Conservation (phyloP, 2,113 vertebrate genomes). For the Cinclus mexicanus region DNA sequence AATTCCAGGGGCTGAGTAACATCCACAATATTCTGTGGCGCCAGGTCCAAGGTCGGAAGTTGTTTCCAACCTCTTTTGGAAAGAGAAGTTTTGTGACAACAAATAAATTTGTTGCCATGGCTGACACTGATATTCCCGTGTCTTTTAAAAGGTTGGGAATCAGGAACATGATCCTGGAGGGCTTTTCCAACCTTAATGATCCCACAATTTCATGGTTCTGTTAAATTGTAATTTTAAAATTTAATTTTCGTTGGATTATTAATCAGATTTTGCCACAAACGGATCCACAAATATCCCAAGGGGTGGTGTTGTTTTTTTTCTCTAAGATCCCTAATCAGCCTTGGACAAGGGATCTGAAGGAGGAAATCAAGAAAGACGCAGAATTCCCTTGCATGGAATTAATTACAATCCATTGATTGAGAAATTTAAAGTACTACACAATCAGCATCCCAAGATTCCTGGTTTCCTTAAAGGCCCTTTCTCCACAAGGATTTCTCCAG, state of each 20-base stretch:
- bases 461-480: neutral
- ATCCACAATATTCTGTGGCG: neutral
- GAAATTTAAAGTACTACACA: neutral
- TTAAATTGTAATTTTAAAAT: neutral
- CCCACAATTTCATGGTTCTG: fast-evolving
- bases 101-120: neutral
- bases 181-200: neutral
- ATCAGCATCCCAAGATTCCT: neutral
- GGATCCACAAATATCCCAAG: neutral
- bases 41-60: neutral
- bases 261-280: neutral
- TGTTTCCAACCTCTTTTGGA: neutral
- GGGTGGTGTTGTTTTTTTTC: neutral
- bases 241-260: fast-evolving
- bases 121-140: neutral
- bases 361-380: fast-evolving
- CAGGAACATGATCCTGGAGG: fast-evolving
- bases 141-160: neutral
- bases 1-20: neutral
- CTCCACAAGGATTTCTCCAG: neutral
- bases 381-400: neutral
- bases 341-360: too few relatives aligned
- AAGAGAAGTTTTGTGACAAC: neutral
- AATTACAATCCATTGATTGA: neutral
- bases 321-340: neutral